Base-by-base conservation (phyloP, 2,888 invertebrate genomes). In the Cosmopolites sordidus region DNA sequence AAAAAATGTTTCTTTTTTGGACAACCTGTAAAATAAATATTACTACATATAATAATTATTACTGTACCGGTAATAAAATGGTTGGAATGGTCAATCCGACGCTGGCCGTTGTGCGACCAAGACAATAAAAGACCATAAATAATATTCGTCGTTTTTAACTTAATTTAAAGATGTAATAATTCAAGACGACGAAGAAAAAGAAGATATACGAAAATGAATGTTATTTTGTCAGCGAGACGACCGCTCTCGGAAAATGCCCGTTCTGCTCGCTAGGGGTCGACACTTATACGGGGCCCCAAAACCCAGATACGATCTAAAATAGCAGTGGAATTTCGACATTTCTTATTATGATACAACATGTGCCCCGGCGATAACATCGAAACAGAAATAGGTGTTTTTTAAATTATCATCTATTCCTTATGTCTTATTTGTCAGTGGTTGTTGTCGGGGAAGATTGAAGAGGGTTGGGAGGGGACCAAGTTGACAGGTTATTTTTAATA, bases 321-420 rank as follows among this genome's bases (percentile, higher is more conserved):
- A 50, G 62, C 64, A 62, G 63, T 63, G 63, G 66, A 68, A 69
- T 67, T 70, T 69, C 69, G 70, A 70, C 69, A 63, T 69, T 66
- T 61, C 59, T 59, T 63, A 62, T 61, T 60, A 62, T 60, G 61
- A 53, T 53, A 53, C 53, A 53, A 48, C 53, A 44, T 53, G 44
- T 48, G 44, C 48, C 38, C 14, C 8, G 37, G n/a, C 43, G 53
- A 53, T 48, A 48, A 48, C 39, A 53, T 48, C 48, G 53, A 55
- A 54, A 51, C 46, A 49, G 47, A 51, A 37, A 40, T 39, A 43
- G 33, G 47, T 12, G 14, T 42, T 17, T 17, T 11, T 33, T 33
- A 33, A 33, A 33, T 33, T 33, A 33, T 33, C 33, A 33, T 33
- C 33, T 33, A 33, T 33, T 33, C 12, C 33, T 33, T 33, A 33